A percentile compares a stretch with the other conserved stretches of the same genome.
phyloP scores from a whole-genome alignment of 1,140 invertebrate genomes.

The Drosophila nigromelanica region DNA sequence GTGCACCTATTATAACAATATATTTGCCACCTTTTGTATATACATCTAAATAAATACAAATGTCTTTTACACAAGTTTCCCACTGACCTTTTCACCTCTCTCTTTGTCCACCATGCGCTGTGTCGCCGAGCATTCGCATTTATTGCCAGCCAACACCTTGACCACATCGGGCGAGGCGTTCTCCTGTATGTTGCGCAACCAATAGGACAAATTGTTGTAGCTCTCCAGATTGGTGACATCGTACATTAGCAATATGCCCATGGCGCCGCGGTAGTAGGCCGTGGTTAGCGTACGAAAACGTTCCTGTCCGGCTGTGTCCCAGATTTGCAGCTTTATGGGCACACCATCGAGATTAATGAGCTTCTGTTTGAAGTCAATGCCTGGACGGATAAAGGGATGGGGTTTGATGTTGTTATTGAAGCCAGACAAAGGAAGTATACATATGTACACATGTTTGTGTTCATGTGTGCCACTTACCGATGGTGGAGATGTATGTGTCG shows the following conservation, averaged over 20 bases:
- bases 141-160: constrained; percentile 93
- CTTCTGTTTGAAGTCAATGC: constrained; percentile 96
- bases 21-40: too few species aligned
- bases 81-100: constrained; percentile 90
- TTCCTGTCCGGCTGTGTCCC: constrained; percentile 88
- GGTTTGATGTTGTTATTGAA: constrained; percentile 8
- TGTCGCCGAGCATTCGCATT: constrained; percentile 90
- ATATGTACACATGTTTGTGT: neutral
- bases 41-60: too few species aligned
- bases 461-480: constrained; percentile 87
- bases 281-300: constrained; percentile 89
- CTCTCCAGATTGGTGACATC: constrained; percentile 94
- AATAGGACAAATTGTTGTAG: constrained; percentile 94
- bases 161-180: constrained; percentile 94
- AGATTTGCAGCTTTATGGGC: constrained; percentile 94
- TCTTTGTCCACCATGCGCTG: constrained; percentile 90
- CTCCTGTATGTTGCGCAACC: constrained; percentile 95
- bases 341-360: constrained; percentile 93
- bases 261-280: constrained; percentile 93
- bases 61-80: neutral
- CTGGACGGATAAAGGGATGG: constrained; percentile 83
- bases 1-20: too few species aligned
- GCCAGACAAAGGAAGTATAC: constrained; percentile 18
- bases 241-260: constrained; percentile 94
- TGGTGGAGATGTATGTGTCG: constrained; percentile 95